Conservation (phyloP, 2,888 invertebrate species). For the Chelonus formosanus region DNA sequence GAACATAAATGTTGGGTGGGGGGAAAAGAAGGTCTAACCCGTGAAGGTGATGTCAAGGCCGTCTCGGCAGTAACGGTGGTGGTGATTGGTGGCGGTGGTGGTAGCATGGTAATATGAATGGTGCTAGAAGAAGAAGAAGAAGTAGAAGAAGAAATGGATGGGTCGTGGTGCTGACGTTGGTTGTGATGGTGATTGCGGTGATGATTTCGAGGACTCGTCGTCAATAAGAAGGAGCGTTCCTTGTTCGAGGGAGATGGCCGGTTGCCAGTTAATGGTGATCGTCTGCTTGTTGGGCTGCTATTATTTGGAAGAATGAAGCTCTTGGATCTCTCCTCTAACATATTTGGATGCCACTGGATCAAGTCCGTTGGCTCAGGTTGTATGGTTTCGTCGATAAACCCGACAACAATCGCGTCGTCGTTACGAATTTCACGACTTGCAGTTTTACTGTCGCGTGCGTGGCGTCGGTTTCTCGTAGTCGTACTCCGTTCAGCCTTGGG, state of each 20-base stretch:
- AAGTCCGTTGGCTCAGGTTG: constrained; percentile 25
- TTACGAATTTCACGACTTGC: constrained; percentile 19
- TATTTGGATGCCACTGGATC: constrained; percentile 46
- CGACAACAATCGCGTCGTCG: constrained; percentile 29
- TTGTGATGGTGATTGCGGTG: constrained; percentile 43
- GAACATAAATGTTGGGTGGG: constrained; percentile 16
- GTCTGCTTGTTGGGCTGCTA: constrained; percentile 31
- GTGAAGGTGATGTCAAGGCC: constrained; percentile 49
- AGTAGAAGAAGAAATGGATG: constrained; percentile 56
- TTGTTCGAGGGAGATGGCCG: constrained; percentile 43
- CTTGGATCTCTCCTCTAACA: constrained; percentile 56
- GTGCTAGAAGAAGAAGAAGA: constrained; percentile 62
- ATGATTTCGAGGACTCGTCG: constrained; percentile 44
- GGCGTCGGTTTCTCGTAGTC: constrained; percentile 39
- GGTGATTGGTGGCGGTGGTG: constrained; percentile 52
- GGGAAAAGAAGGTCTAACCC: constrained; percentile 55
- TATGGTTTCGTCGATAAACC: constrained; percentile 37
- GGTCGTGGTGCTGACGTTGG: constrained; percentile 46
- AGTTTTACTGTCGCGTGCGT: constrained; percentile 29
- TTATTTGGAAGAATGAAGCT: constrained; percentile 57
- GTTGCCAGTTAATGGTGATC: constrained; percentile 42
- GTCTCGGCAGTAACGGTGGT: constrained; percentile 38
- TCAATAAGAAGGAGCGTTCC: constrained; percentile 43
- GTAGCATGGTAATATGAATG: constrained; percentile 58
- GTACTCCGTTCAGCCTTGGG: constrained; percentile 35